Evolutionary conservation across 1,140 invertebrate species (phyloP).

Genomic region (Heliconius nattereri): DNA sequence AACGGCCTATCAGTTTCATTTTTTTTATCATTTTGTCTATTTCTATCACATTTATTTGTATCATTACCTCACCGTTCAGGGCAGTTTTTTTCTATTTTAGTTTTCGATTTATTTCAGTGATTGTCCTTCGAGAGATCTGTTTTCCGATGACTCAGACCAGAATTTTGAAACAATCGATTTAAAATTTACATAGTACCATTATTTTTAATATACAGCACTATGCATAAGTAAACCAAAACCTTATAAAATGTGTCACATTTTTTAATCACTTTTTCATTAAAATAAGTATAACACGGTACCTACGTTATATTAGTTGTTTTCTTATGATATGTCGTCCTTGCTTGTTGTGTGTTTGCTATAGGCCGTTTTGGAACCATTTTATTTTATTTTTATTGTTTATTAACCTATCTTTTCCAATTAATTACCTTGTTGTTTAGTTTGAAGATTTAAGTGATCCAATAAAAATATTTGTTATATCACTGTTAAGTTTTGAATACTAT

Average conservation of each 20-base stretch:
- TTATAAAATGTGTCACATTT: conserved; percentile 62
- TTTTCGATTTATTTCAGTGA: conserved; percentile 58
- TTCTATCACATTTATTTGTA: conserved; percentile 58
- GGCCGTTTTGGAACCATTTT: conserved; percentile 80
- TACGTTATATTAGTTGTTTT: conserved; percentile 60
- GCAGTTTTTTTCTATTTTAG: conserved; percentile 51
- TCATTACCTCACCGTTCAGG: conserved; percentile 67
- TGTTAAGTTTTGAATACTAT: conserved; percentile 1
- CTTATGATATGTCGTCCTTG: conserved; percentile 75
- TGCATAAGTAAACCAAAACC: conserved; percentile 56
- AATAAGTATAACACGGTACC: conserved; percentile 62
- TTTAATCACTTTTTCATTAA: conserved; percentile 63
- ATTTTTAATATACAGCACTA: conserved; percentile 67
- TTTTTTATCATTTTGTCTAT: conserved; percentile 64
- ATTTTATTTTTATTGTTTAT: conserved; percentile 48
- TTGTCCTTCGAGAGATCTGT: conserved; percentile 80
- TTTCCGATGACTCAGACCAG: conserved; percentile 66
- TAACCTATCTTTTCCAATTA: conserved; percentile 39
- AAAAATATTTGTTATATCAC: conserved; percentile 18
- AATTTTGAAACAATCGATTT: conserved; percentile 58
- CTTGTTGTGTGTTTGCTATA: conserved; percentile 81
- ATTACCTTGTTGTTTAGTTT: conserved; percentile 22
- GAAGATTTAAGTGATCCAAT: conserved; percentile 12
- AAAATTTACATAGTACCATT: conserved; percentile 63
- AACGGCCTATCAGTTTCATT: conserved; percentile 78